Conservation (phyloP, 2,113 vertebrate species). For the Otolemur garnettii region DNA sequence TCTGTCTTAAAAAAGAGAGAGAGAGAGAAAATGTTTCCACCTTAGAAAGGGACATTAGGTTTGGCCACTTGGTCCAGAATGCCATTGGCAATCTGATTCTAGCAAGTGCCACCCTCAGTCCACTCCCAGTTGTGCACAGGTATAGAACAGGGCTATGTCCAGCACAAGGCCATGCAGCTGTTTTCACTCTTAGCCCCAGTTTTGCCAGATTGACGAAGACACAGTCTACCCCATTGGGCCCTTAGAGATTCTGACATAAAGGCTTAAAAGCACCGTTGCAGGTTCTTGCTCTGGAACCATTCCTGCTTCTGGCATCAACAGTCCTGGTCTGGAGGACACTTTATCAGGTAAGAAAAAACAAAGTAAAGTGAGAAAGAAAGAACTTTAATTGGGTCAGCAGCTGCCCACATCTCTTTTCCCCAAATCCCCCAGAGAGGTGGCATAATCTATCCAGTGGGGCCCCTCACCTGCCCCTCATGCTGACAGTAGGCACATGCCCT, state of each 20-base stretch:
- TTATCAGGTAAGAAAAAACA: neutral
- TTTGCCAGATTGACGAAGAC: neutral
- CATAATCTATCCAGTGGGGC: no score
- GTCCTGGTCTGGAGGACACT: neutral
- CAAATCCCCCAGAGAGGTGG: no score
- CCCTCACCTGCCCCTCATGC: neutral
- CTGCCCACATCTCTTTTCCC: neutral
- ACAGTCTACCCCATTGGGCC: neutral
- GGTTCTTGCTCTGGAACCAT: neutral
- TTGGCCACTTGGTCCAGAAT: neutral
- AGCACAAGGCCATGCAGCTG: neutral
- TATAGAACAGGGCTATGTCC: neutral
- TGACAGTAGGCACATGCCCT: neutral
- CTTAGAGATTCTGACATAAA: neutral
- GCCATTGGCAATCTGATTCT: neutral
- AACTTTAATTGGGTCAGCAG: no score
- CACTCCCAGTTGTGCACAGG: neutral
- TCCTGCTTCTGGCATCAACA: neutral
- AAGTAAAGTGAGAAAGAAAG: neutral
- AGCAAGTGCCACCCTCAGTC: neutral
- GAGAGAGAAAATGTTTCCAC: neutral
- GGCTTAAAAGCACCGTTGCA: neutral
- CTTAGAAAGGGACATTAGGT: neutral
- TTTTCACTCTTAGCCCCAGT: neutral
- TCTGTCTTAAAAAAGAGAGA: no score